A percentile compares a stretch with the other conserved stretches of the same genome.
Evolutionary conservation across 2,888 invertebrate genomes (phyloP).

Genomic region (Tanytarsus gracilentus): DNA sequence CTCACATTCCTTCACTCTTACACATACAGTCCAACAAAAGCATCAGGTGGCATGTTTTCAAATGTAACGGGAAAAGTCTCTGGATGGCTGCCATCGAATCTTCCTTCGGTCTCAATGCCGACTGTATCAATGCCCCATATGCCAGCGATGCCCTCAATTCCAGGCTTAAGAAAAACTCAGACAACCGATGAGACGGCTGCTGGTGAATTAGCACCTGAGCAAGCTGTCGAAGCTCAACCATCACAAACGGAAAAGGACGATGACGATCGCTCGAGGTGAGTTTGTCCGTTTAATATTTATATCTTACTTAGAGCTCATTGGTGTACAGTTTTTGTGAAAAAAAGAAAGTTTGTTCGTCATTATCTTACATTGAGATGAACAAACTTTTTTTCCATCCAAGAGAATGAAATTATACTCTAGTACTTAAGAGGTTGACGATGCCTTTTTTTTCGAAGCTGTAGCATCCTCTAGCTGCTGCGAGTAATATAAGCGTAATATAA

Average conservation of each 20-base stretch:
- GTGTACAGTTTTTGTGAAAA: neutral
- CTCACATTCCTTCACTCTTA: neutral
- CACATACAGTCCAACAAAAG: conserved; percentile 58
- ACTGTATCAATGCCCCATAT: conserved; percentile 40
- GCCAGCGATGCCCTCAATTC: conserved; percentile 48
- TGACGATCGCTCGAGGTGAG: conserved; percentile 27
- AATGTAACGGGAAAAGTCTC: conserved; percentile 79
- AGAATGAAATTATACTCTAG: too few relatives aligned
- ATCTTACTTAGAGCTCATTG: neutral
- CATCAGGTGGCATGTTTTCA: conserved; percentile 70
- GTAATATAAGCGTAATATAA: too few relatives aligned
- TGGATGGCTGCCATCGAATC: conserved; percentile 62
- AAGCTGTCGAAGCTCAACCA: conserved; percentile 7
- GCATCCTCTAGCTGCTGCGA: too few relatives aligned
- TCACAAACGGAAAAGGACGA: conserved; percentile 12
- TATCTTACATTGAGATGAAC: too few relatives aligned
- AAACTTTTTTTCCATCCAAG: too few relatives aligned
- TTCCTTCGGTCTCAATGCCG: conserved; percentile 49
- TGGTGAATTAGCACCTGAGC: conserved; percentile 43
- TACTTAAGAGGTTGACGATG: too few relatives aligned
- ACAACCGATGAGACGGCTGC: conserved; percentile 43
- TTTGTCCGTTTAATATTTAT: neutral
- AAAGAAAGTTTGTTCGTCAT: too few relatives aligned
- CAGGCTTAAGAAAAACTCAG: conserved; percentile 63
- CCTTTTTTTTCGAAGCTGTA: too few relatives aligned